Evolutionary conservation across 2,888 invertebrate genomes (phyloP).

Genomic region (Mesochorus sp.): DNA sequence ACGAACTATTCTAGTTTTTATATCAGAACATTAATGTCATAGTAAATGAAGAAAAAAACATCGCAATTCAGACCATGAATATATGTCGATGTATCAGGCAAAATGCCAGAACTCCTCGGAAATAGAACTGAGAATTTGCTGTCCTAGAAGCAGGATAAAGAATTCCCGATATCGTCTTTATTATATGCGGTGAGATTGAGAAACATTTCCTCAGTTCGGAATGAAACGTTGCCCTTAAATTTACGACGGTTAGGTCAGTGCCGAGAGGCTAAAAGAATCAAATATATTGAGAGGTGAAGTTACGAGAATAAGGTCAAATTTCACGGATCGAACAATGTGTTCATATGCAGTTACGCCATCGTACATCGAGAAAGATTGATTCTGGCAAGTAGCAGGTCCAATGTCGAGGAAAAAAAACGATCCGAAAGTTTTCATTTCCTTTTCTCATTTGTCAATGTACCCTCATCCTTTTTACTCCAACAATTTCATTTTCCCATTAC

Average conservation of each 20-base stretch:
- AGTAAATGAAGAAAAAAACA: not conserved
- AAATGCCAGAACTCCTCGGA: not conserved
- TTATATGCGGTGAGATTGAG: not conserved
- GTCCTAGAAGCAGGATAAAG: not conserved
- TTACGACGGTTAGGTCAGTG: not conserved
- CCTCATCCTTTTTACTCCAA: not conserved
- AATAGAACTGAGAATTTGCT: not conserved
- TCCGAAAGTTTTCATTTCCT: not conserved
- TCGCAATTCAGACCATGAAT: not conserved
- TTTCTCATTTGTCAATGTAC: constrained; percentile 3
- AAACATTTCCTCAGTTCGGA: not conserved
- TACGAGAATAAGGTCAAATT: not conserved
- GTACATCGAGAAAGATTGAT: not conserved
- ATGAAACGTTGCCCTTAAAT: too few relatives aligned
- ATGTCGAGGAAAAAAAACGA: not conserved
- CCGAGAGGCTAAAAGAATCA: not conserved
- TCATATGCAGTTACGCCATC: not conserved
- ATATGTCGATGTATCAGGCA: constrained; percentile 1
- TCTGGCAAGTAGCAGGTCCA: not conserved
- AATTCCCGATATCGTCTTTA: constrained; percentile 14
- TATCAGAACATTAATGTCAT: not conserved
- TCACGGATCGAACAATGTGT: not conserved
- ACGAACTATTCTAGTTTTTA: not conserved
- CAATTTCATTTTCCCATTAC: not conserved
- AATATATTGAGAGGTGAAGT: not conserved